Percentiles rank a stretch among this genome's conserved stretches.
Evolutionary conservation across 2,113 vertebrate genomes (phyloP).

Genomic region (Halcyon malimbica): DNA sequence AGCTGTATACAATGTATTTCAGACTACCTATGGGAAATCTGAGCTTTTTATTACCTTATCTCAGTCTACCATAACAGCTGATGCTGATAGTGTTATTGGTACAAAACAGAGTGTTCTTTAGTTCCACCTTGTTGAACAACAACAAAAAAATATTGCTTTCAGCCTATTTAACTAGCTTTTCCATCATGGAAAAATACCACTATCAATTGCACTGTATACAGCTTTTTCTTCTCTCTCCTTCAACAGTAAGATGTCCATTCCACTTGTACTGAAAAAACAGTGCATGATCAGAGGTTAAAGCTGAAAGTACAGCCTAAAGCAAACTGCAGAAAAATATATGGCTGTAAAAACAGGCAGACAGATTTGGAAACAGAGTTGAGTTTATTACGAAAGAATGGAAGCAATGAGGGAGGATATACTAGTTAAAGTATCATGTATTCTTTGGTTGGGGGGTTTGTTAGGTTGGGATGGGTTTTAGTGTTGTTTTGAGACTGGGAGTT

Average conservation of each 20-base stretch:
- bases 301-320: background rate
- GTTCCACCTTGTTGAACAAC: background rate
- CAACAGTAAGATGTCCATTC: background rate
- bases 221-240: background rate
- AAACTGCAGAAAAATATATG: background rate
- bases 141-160: background rate
- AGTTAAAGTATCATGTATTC: background rate
- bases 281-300: background rate
- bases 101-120: background rate
- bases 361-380: background rate
- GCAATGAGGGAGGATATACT: background rate
- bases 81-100: background rate
- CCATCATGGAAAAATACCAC: background rate
- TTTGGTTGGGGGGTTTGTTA: background rate
- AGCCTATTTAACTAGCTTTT: background rate
- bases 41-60: background rate
- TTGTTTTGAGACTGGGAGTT: background rate
- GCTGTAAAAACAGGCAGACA: background rate
- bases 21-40: background rate
- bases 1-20: background rate
- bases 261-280: background rate
- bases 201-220: background rate
- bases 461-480: background rate
- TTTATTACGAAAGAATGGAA: background rate
- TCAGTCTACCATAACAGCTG: background rate